Base-by-base conservation (phyloP, 35 echinoderm and acorn worm species). In the Anneissia japonica region DNA sequence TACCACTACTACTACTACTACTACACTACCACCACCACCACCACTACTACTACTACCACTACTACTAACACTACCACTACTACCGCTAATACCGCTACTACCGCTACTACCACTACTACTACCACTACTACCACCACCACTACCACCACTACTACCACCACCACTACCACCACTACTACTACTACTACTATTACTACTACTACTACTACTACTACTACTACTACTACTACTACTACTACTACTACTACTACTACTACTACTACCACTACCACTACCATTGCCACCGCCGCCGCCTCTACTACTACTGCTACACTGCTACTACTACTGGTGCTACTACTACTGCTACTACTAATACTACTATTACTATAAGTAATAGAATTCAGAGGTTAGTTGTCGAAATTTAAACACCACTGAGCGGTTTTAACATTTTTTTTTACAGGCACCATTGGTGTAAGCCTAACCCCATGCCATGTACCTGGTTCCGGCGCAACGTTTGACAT, bases 171-270 rank as follows among this genome's bases (percentile, higher is more conserved):
- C 55, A 13, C 55, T n/a, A 72, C 55, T 72, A 72, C 55, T 72
- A 72, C 55, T 72, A 72, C 55, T 72, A 72, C 55, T 72, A 72
- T 72, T 72, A n/a, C n/a, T n/a, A n/a, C n/a, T n/a, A n/a, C n/a
- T 72, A 72, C 55, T 72, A 72, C 55, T 72, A 72, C 55, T 72
- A 72, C 55, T 72, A 72, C 55, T 72, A 72, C 55, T 72, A 72
- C 55, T 72, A 72, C 55, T 72, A 72, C 55, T 72, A 72, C 55
- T 72, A 72, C 55, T 72, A 72, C 55, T 72, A 72, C 55, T 72
- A 72, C 55, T 72, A 72, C 55, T 72, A 72, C 55, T 72, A 72
- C 55, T 72, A 72, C 55, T 72, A 72, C 55, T 72, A 72, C 55
- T 72, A 72, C 55, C n/a, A 72, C n/a, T n/a, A 72, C 55, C n/a